Evolutionary conservation across 1,140 invertebrate species (phyloP), one percentile per base, ranked within the genome.

Genomic region (Drosophila setifemur): DNA sequence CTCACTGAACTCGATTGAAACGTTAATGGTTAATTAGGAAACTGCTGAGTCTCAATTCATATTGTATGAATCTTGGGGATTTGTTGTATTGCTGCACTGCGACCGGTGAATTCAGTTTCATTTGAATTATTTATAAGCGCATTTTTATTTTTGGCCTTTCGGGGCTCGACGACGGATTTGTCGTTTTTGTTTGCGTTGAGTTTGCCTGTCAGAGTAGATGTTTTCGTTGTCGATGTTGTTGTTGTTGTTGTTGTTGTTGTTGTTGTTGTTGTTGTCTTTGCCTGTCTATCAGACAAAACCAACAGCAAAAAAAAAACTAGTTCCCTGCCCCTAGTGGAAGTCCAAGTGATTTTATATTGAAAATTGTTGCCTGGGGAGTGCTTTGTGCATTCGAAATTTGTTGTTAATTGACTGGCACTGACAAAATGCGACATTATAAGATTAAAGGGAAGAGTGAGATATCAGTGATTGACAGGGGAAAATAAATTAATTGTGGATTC

Each of bases 131-230:
- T 81, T 81, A 81, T 81, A 81, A 83, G 78, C 73, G 73, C 73
- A 82, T 83, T 82, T 78, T 85, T 85, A 85, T 85, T 85, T 85
- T 85, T 75, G 74, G 74, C 70, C 71, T 73, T 83, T 73, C 48
- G 77, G 55, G 61, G 42, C 60, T 58, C 69, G 78, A 53, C 70
- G 79, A 85, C 71, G 64, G 69, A 85, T 85, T 85, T 85, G 79
- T 85, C 74, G 66, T 57, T 74, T 75, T 64, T 78, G 68, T 73
- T 83, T 83, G 63, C 67, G 57, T 58, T 83, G 58, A 71, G 78
- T 85, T 60, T 35, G 74, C 50, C 71, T 86, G 74, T 85, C 79
- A 79, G 45, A 72, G 67, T 54, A 35, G 31, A 70, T 66, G 23
- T 67, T 67, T 43, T 66, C 23, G 61, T 50, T 66, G 63, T 67